Evolutionary conservation across 2,113 vertebrate genomes (phyloP).

Genomic region (Petaurus breviceps): DNA sequence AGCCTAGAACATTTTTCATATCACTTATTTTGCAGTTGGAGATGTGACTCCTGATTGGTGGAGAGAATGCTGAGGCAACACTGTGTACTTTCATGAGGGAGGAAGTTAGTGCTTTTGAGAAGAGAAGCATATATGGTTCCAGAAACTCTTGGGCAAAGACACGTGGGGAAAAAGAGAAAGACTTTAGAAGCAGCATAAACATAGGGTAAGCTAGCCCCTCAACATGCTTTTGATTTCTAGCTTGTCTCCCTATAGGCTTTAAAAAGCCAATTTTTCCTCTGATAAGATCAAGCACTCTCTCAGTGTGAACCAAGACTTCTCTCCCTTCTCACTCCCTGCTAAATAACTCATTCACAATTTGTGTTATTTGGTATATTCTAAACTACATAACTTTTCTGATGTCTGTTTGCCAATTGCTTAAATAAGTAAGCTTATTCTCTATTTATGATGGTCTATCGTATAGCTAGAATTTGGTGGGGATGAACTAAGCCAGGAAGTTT

Average conservation of each 20-base stretch:
- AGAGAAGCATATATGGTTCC: not conserved
- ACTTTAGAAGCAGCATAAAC: not conserved
- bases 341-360: not conserved
- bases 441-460: not conserved
- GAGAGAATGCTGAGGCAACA: not conserved
- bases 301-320: not conserved
- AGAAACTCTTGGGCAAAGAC: not conserved
- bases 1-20: not conserved
- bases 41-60: not conserved
- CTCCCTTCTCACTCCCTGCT: not conserved
- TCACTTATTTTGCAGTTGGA: not conserved
- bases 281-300: not conserved
- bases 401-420: not conserved
- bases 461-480: not conserved
- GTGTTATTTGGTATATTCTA: not conserved
- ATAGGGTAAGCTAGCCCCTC: not conserved
- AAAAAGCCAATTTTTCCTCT: not conserved
- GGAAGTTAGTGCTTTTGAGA: not conserved
- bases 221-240: not conserved
- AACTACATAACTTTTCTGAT: not conserved
- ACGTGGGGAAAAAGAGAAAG: not conserved
- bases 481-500: not conserved
- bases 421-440: not conserved
- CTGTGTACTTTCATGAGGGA: not conserved
- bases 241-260: not conserved